These are phyloP conservation scores for Malaclemys terrapin DNA, from an alignment of 2,113 vertebrate species.

Conservation along the genomic window DNA sequence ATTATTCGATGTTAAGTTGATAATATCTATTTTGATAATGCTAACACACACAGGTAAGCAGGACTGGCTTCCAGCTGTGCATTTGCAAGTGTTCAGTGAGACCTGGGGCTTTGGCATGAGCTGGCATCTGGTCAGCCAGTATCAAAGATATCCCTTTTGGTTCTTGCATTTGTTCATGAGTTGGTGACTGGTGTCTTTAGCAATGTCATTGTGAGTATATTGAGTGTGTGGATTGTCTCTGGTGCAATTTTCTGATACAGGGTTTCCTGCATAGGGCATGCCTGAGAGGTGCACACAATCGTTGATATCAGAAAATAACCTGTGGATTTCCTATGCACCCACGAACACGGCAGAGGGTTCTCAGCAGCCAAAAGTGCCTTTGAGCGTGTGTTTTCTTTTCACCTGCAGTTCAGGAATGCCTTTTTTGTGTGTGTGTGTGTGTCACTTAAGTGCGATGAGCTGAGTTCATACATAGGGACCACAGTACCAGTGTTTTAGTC, in stretches of 20 bases:
- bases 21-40: not conserved
- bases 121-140: not conserved
- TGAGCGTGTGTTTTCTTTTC: slow-evolving; percentile 62
- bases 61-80: not conserved
- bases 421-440: not conserved
- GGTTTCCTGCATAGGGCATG: not conserved
- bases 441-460: not conserved
- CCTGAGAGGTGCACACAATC: slow-evolving; percentile 36
- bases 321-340: not conserved
- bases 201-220: not conserved
- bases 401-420: slow-evolving; percentile 71
- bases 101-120: not conserved
- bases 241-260: slow-evolving; percentile 2
- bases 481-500: slow-evolving; percentile 26
- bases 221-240: not conserved
- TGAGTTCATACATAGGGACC: slow-evolving; percentile 49
- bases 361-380: slow-evolving; percentile 51
- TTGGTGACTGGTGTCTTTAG: not conserved
- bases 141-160: not conserved
- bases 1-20: too few species aligned
- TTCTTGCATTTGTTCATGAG: not conserved
- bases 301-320: not conserved
- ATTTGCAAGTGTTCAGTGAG: not conserved
- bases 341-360: slow-evolving; percentile 38
- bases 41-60: not conserved